These are phyloP conservation scores for Dolichoris vasculosae DNA, from an alignment of 1,140 invertebrate species.

Conservation along the genomic window DNA sequence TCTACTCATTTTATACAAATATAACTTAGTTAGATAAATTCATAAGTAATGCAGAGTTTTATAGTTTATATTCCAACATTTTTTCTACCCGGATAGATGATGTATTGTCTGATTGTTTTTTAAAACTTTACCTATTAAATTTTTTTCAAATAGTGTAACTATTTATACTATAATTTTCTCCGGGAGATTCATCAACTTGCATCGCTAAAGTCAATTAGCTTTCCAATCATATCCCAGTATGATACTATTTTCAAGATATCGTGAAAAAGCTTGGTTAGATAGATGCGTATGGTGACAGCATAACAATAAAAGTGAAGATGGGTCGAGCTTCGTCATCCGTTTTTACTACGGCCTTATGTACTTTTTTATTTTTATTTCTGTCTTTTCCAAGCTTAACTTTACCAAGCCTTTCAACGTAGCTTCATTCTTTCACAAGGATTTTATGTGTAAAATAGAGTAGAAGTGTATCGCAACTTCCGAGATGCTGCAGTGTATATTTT, in stretches of 20 bases:
- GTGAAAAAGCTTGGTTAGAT: background rate
- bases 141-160: background rate
- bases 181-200: background rate
- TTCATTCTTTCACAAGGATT: constrained; percentile 10
- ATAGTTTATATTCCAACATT: no score
- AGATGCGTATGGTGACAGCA: constrained; percentile 6
- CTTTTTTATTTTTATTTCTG: constrained; percentile 24
- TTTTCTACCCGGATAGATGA: no score
- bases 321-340: background rate
- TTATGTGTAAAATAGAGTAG: background rate
- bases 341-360: constrained; percentile 18
- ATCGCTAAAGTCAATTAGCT: background rate
- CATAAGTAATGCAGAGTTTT: no score
- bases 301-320: constrained; percentile 12
- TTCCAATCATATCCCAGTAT: background rate
- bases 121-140: no score
- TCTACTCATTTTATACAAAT: no score
- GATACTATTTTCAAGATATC: constrained; percentile 1
- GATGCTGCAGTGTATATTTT: background rate
- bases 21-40: no score
- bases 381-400: constrained; percentile 11
- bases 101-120: no score
- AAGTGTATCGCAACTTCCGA: background rate
- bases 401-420: background rate
- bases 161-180: background rate